Evolutionary conservation across 2,797 vertebrate species (phyloP).

Genomic region (Coreius guichenoti): DNA sequence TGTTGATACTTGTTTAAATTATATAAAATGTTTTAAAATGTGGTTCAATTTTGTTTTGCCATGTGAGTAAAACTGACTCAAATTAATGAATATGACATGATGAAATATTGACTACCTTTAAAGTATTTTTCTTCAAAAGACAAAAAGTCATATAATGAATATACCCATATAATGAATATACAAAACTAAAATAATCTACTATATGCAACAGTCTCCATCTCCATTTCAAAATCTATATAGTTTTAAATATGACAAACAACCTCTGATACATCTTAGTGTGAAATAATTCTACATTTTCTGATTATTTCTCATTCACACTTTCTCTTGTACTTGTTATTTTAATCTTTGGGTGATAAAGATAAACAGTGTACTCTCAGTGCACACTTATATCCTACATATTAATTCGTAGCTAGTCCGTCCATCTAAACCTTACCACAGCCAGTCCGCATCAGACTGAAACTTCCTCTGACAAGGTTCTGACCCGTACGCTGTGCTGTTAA

Average conservation of each 20-base stretch:
- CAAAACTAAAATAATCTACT: neutral
- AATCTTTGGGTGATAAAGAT: neutral
- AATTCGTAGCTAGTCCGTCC: neutral
- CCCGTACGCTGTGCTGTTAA: neutral
- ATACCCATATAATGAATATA: neutral
- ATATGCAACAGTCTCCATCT: neutral
- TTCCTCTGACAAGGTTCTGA: neutral
- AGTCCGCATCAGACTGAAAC: neutral
- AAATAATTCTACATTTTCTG: neutral
- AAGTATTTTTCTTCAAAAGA: neutral
- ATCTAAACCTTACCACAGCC: neutral
- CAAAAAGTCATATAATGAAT: neutral
- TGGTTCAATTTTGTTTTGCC: neutral
- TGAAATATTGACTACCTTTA: neutral
- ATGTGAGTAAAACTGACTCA: neutral
- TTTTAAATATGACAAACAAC: neutral
- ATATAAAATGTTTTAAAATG: neutral
- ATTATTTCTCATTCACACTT: neutral
- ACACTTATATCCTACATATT: neutral
- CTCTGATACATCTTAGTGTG: neutral
- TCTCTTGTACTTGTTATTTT: neutral
- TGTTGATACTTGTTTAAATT: neutral
- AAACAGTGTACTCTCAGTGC: neutral
- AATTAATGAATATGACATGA: neutral
- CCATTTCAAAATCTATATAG: neutral